Base-by-base conservation (phyloP, 2,113 vertebrate genomes). In the Canis aureus region DNA sequence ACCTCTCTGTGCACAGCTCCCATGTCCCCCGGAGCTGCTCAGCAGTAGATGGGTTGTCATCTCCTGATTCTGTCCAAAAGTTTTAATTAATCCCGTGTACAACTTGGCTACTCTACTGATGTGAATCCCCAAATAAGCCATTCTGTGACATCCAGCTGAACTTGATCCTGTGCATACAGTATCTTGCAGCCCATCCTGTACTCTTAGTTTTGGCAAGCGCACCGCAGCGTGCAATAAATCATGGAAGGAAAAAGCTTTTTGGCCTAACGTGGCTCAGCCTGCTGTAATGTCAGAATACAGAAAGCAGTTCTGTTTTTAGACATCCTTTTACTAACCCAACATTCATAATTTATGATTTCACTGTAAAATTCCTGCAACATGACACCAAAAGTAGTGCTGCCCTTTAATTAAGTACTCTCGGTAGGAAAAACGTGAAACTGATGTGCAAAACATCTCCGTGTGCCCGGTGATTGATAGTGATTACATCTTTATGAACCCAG, bases 121-220 rank as follows among this genome's bases (percentile, higher is more conserved):
- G 78, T 96, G 95, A 98, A 87, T 97, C 97, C 96, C 96, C 84
- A 95, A 98, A 86, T 98, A 98, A 98, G 97, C 98, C 97, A 95
- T 96, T 91, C 97, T 97, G 71, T 99, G 99, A 99, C 99, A 99
- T 99, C 98, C 98, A 97, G 98, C 82, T 99, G 99, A 99, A 99
- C 99, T 99, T 99, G 98, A 97, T 97, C 98, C 97, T 97, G 95
- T 98, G 98, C 98, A 96, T 98, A 97, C 98, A 97, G 99, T 99
- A 99, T 99, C 99, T 99, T 98, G 88, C 98, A 99, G 99, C 99
- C 99, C 99, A 99, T 99, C 99, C 98, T 98, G 97, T 98, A 96
- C 98, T 99, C 99, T 99, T 99, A 99, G 99, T 99, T 99, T 99
- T 99, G 99, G 99, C 99, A 99, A 99, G 98, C 98, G 99, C 97